Base-by-base conservation (phyloP, 1,140 invertebrate genomes). In the Whitmania pigra region DNA sequence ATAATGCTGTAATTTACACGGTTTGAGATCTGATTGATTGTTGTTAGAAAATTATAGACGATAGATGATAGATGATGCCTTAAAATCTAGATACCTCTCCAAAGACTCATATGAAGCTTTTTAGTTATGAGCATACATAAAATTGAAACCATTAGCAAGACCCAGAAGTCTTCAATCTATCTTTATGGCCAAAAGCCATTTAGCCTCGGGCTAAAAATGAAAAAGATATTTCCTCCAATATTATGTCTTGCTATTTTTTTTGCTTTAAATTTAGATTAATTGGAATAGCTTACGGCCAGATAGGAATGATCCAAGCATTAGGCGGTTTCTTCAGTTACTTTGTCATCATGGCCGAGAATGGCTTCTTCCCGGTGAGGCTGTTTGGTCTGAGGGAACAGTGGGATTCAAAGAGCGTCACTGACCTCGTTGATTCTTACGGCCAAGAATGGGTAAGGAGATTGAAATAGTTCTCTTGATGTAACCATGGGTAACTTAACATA, bases 161-260 rank as follows among this genome's bases (percentile, higher is more conserved):
- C 13, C 43, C 43, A 11, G 15, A 49, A 17, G 43, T 15, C 43
- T 49, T 49, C 9, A 49, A 49, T 1, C 43, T 49, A 49, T 49
- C 43, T 49, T 49, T 49, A 49, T 13, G 43, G 13, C 43, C 43
- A 49, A 49, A 49, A 49, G 15, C 78, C 78, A 20, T 73, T 79
- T 29, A 75, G 77, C 20, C 73, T 79, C 57, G 74, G 93, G 78
- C 95, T 93, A 60, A 92, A 97, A 69, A 96, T 93, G 75, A 97
- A 81, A 93, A 94, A 87, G 97, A 94, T 1, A 49, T 49, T 49
- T 49, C 43, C 43, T 49, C 13, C 43, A 11, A 49, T 17, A 15
- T 49, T 49, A 11, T 11, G 5, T 49, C 43, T 49, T 63, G 36
- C 25, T n/a, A n/a, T n/a, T n/a, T 17, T 66, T 54, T 20, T 29